phyloP scores from a whole-genome alignment of 2,888 invertebrate genomes.

The Molorchus minor region DNA sequence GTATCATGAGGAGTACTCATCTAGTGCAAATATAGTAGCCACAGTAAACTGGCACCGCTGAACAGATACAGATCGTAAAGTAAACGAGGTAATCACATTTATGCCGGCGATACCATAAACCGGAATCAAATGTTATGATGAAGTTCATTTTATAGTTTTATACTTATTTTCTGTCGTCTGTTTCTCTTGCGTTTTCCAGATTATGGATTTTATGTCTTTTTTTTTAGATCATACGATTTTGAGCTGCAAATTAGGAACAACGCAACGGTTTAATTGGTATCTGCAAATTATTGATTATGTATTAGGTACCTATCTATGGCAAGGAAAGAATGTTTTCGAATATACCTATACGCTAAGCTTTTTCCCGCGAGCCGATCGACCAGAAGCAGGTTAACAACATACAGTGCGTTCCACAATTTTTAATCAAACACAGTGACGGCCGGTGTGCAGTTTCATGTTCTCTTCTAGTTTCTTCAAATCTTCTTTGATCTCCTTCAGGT shows the following conservation, averaged over 20 bases:
- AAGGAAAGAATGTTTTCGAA: too few relatives aligned
- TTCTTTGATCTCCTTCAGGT: slow-evolving; percentile 1
- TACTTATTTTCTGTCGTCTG: slow-evolving; percentile 31
- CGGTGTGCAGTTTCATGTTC: slow-evolving; percentile 13
- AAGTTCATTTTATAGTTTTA: slow-evolving; percentile 51
- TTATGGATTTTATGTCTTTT: slow-evolving; percentile 2
- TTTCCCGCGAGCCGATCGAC: too few relatives aligned
- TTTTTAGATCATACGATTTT: too few relatives aligned
- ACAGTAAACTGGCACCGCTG: slow-evolving; percentile 36
- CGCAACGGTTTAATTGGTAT: too few relatives aligned
- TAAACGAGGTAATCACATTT: slow-evolving; percentile 54
- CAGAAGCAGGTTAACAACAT: too few relatives aligned
- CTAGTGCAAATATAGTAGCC: slow-evolving; percentile 58
- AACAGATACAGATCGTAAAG: slow-evolving; percentile 58
- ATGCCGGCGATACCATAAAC: slow-evolving; percentile 38
- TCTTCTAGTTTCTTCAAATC: neutral
- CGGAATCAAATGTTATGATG: slow-evolving; percentile 53
- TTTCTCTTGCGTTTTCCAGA: slow-evolving; percentile 9
- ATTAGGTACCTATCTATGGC: too few relatives aligned
- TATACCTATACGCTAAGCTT: too few relatives aligned
- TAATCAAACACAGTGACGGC: too few relatives aligned
- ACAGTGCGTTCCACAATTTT: too few relatives aligned
- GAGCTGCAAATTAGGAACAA: too few relatives aligned
- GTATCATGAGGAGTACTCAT: slow-evolving; percentile 58
- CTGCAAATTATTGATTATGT: too few relatives aligned